Conservation (phyloP, 35 echinoderm and acorn worm genomes). For the Ptychodera flava region DNA sequence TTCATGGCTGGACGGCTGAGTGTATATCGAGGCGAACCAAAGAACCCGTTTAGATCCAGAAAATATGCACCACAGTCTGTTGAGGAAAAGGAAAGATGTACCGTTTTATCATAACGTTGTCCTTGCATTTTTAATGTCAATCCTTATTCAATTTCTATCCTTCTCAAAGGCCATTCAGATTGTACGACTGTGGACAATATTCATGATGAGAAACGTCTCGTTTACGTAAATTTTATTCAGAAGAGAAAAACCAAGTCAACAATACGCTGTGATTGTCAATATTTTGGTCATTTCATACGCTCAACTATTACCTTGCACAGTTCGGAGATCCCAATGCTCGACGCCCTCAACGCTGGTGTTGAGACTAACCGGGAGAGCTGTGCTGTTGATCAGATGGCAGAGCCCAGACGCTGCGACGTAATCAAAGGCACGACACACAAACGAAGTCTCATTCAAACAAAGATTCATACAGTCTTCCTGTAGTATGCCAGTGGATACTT, state of each 20-base stretch:
- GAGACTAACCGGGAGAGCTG: background rate
- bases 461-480: background rate
- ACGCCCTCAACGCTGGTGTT: background rate
- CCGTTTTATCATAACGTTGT: too few species aligned
- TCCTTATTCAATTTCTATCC: too few species aligned
- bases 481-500: background rate
- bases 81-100: too few species aligned
- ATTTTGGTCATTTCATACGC: too few species aligned
- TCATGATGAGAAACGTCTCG: too few species aligned
- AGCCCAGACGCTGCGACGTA: background rate
- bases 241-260: too few species aligned
- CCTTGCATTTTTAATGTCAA: too few species aligned
- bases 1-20: background rate
- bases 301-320: background rate
- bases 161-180: too few species aligned
- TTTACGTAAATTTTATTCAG: too few species aligned
- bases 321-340: background rate
- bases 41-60: background rate
- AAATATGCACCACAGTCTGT: background rate
- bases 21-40: background rate
- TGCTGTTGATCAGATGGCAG: background rate
- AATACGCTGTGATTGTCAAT: too few species aligned
- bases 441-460: background rate
- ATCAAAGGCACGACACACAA: background rate
- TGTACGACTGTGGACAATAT: too few species aligned